These are phyloP conservation scores for Synanthedon vespiformis DNA, from an alignment of 2,888 invertebrate species.

Conservation along the genomic window DNA sequence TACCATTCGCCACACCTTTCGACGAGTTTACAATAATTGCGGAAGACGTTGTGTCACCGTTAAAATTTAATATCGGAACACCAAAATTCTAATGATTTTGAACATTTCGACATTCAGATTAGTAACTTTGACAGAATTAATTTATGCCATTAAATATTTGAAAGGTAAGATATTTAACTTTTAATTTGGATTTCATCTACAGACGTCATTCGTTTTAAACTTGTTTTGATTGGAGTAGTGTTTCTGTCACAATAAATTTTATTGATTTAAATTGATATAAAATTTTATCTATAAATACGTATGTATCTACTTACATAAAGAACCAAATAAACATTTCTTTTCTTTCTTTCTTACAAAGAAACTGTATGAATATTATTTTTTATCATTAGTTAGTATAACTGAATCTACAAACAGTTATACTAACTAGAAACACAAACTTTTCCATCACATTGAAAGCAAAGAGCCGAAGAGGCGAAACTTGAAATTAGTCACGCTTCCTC, in stretches of 20 bases:
- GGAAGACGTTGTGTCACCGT: conserved; percentile 7
- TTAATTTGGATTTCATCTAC: neutral
- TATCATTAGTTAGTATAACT: too few species aligned
- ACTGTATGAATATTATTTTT: too few species aligned
- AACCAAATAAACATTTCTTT: too few species aligned
- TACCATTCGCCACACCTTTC: neutral
- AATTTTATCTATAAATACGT: too few species aligned
- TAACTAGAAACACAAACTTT: neutral
- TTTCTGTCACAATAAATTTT: too few species aligned
- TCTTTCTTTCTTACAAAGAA: too few species aligned
- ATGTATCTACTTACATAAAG: too few species aligned
- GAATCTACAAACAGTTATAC: too few species aligned
- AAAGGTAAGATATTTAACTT: conserved; percentile 9
- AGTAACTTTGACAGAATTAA: conserved; percentile 19
- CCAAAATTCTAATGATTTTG: conserved; percentile 13
- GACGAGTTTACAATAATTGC: neutral
- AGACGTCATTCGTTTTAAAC: too few species aligned
- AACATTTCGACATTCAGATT: conserved; percentile 15
- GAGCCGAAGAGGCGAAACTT: conserved; percentile 2
- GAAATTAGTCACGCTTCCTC: conserved; percentile 2
- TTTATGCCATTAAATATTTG: conserved; percentile 11
- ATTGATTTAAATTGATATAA: too few species aligned
- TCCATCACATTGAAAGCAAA: neutral
- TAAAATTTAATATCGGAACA: conserved; percentile 14
- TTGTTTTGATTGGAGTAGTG: too few species aligned